A percentile compares a stretch with the other conserved stretches of the same genome.
Evolutionary conservation across 2,888 invertebrate species (phyloP).

Genomic region (Protonemura montana): DNA sequence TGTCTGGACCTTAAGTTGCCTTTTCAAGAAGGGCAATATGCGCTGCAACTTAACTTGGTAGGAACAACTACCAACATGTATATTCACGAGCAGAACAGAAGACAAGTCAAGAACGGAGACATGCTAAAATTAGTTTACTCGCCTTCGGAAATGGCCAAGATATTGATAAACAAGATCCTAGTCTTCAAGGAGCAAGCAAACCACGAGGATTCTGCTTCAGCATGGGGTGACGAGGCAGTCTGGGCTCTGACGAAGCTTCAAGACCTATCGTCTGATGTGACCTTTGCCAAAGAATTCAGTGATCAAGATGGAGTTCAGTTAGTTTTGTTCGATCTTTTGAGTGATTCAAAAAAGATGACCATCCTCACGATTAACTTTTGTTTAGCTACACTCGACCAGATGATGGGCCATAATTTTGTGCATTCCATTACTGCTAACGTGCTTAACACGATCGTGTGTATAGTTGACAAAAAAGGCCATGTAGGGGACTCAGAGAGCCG

Average conservation of each 20-base stretch:
- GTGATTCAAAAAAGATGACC: not conserved
- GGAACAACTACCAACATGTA: conserved; percentile 41
- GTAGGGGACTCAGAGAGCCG: conserved; percentile 9
- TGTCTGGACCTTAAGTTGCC: conserved; percentile 43
- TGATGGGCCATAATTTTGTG: conserved; percentile 37
- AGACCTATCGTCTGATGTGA: conserved; percentile 39
- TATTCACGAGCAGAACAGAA: conserved; percentile 44
- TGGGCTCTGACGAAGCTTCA: conserved; percentile 44
- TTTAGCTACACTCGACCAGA: conserved; percentile 32
- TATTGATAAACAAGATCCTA: conserved; percentile 36
- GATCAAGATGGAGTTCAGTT: conserved; percentile 17
- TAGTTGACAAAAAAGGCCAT: conserved; percentile 30
- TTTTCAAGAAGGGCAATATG: conserved; percentile 42
- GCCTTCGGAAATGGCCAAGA: conserved; percentile 44
- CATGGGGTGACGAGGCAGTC: conserved; percentile 15
- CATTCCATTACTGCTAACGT: not conserved
- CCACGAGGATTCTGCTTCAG: not conserved
- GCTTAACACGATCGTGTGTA: conserved; percentile 36
- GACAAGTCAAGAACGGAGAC: conserved; percentile 44
- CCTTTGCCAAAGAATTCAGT: conserved; percentile 44
- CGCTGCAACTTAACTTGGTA: conserved; percentile 40
- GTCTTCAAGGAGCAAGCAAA: not conserved
- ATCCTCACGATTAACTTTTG: conserved; percentile 20
- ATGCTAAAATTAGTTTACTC: conserved; percentile 46
- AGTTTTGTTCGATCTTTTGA: conserved; percentile 19